Conservation (phyloP, 2,797 vertebrate species). For the Gorsachius magnificus region DNA sequence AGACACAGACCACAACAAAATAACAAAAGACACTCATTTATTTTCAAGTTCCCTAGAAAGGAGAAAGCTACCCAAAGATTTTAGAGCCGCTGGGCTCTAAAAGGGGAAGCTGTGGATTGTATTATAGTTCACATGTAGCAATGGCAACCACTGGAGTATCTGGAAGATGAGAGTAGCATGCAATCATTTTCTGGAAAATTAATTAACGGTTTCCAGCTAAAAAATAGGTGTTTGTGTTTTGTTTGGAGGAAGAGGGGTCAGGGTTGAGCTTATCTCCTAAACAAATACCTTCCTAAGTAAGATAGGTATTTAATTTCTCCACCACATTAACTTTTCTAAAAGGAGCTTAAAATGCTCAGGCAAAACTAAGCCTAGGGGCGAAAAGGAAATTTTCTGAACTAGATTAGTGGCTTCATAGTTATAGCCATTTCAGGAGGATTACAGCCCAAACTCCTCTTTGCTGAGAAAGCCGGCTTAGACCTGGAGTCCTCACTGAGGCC, state of each 20-base stretch:
- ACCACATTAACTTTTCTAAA: conserved; percentile 36
- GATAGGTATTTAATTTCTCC: conserved; percentile 43
- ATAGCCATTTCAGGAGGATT: neutral
- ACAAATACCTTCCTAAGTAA: conserved; percentile 53
- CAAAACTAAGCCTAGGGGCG: conserved; percentile 21
- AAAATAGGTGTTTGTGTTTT: conserved; percentile 42
- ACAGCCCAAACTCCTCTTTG: neutral
- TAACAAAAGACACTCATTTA: conserved; percentile 66
- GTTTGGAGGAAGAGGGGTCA: conserved; percentile 34
- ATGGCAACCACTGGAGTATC: neutral
- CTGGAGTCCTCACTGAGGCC: neutral
- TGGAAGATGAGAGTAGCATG: neutral
- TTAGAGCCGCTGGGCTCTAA: neutral
- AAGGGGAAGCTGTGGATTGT: neutral
- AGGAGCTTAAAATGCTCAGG: conserved; percentile 37
- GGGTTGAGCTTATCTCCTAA: conserved; percentile 54
- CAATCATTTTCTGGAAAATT: conserved; percentile 44
- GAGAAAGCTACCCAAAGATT: conserved; percentile 25
- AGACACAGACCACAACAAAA: conserved; percentile 61
- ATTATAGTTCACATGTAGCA: neutral
- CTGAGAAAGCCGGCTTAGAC: neutral
- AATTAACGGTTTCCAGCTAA: conserved; percentile 50
- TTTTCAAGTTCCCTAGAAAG: conserved; percentile 52
- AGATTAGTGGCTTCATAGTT: neutral
- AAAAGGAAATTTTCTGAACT: conserved; percentile 34